Evolutionary conservation across 2,888 invertebrate genomes (phyloP).

Genomic region (Hydroisotoma schaefferi): DNA sequence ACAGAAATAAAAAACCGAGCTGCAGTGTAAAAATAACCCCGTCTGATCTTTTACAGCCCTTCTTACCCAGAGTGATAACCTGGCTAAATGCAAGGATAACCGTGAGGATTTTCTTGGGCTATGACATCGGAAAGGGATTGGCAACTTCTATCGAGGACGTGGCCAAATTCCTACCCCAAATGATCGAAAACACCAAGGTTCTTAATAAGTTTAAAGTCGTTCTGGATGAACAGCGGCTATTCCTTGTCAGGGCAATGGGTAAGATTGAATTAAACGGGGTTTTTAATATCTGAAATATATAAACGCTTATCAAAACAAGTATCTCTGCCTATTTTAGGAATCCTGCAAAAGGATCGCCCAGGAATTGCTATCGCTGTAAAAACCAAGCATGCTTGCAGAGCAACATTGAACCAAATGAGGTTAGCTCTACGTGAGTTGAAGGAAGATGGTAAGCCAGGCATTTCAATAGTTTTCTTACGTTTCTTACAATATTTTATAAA

Average conservation of each 20-base stretch:
- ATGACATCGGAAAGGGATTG: slow-evolving; percentile 63
- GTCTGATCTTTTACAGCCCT: slow-evolving; percentile 52
- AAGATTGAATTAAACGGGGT: too few relatives aligned
- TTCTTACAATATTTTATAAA: too few relatives aligned
- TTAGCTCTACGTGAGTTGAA: slow-evolving; percentile 59
- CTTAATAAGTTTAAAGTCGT: slow-evolving; percentile 48
- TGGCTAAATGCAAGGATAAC: slow-evolving; percentile 60
- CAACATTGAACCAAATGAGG: slow-evolving; percentile 60
- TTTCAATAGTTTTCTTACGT: too few relatives aligned
- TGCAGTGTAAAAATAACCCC: too few relatives aligned
- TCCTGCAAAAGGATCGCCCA: slow-evolving; percentile 59
- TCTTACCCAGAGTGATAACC: slow-evolving; percentile 57
- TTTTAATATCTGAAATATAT: too few relatives aligned
- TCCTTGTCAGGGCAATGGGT: slow-evolving; percentile 55
- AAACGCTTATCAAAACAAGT: too few relatives aligned
- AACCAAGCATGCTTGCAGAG: slow-evolving; percentile 62
- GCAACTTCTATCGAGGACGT: slow-evolving; percentile 63
- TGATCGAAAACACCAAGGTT: slow-evolving; percentile 53
- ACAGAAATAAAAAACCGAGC: too few relatives aligned
- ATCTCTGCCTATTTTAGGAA: slow-evolving; percentile 34
- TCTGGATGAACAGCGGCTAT: slow-evolving; percentile 51
- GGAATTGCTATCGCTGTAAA: slow-evolving; percentile 65
- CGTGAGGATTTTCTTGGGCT: slow-evolving; percentile 59
- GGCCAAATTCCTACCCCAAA: slow-evolving; percentile 57
- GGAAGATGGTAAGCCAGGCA: slow-evolving; percentile 53